Base-by-base conservation (phyloP, 2,888 invertebrate species). In the Andrena chrysosceles region DNA sequence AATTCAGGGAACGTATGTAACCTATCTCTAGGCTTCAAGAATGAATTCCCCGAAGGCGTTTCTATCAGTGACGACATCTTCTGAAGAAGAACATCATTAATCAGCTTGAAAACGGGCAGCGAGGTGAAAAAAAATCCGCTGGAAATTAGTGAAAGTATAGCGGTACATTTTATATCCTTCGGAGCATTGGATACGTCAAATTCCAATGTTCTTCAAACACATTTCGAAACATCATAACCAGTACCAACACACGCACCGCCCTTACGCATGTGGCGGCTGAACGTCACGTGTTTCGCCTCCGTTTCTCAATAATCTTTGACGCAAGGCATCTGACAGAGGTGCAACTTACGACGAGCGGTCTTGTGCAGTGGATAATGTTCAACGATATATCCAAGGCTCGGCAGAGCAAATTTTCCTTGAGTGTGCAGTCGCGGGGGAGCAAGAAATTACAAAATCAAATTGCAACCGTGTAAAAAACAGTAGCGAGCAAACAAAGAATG, bases 111-210 rank as follows among this genome's bases (percentile, higher is more conserved):
- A 42, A 67, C 8, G 13, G 6, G 7, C 0, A 26, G 2, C 20
- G 4, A 2, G 23, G 33, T n/a, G 8, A n/a, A 56, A 56, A 60
- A 29, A 16, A 20, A 59, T 76, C 42, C 20, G 48, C 31, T 84
- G 54, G 75, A 72, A 86, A 85, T 64, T 72, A 77, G 86, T 81
- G 86, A 86, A 85, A 86, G 86, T 86, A 74, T 80, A 77, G 73
- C 83, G 80, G 83, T 85, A 83, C 26, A 74, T 69, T 77, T 66
- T 26, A 72, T 71, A 72, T 76, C 48, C 63, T 33, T 42, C 52
- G 56, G 35, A 73, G 42, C 54, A 48, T 33, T 33, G 77, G 67
- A 81, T 75, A 76, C 60, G 31, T 23, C 49, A 68, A 87, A 85
- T 85, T 85, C 60, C 77, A 33, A 59, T 26, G 59, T 75, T 71